Percentiles rank a stretch among this genome's conserved stretches.
phyloP scores from a whole-genome alignment of 2,888 invertebrate genomes.

The Ectropis crepuscularia region DNA sequence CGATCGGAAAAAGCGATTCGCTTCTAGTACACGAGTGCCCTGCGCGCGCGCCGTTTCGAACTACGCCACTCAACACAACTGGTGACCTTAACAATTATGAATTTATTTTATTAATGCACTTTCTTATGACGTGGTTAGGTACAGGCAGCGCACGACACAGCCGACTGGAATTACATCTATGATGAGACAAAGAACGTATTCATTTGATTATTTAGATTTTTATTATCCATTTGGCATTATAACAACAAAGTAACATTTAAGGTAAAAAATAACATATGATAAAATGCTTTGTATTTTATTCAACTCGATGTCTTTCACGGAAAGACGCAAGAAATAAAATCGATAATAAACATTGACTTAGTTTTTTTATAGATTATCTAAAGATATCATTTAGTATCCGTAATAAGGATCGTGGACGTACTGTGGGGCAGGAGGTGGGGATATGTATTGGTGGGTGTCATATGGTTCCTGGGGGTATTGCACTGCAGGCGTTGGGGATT shows the following conservation, averaged over 20 bases:
- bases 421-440: conserved; percentile 38
- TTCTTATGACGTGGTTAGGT: conserved; percentile 76
- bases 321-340: conserved; percentile 51
- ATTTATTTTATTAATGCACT: conserved; percentile 83
- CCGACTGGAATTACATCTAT: conserved; percentile 40
- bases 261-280: conserved; percentile 28
- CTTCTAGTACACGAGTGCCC: conserved; percentile 82
- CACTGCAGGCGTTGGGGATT: conserved; percentile 8
- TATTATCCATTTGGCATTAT: background rate
- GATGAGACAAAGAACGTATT: conserved; percentile 53
- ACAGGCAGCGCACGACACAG: conserved; percentile 50
- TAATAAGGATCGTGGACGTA: conserved; percentile 71
- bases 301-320: conserved; percentile 45
- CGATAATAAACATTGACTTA: background rate
- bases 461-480: conserved; percentile 37
- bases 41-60: conserved; percentile 77
- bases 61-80: conserved; percentile 70
- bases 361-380: background rate
- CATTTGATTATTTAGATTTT: conserved; percentile 8
- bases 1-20: conserved; percentile 69
- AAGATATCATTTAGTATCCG: conserved; percentile 52
- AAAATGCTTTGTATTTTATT: conserved; percentile 17
- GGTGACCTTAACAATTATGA: conserved; percentile 82
- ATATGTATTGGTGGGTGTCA: conserved; percentile 44
- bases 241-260: conserved; percentile 6